Conservation (phyloP, 1,140 invertebrate species). For the honey bee (Apis mellifera) region DNA sequence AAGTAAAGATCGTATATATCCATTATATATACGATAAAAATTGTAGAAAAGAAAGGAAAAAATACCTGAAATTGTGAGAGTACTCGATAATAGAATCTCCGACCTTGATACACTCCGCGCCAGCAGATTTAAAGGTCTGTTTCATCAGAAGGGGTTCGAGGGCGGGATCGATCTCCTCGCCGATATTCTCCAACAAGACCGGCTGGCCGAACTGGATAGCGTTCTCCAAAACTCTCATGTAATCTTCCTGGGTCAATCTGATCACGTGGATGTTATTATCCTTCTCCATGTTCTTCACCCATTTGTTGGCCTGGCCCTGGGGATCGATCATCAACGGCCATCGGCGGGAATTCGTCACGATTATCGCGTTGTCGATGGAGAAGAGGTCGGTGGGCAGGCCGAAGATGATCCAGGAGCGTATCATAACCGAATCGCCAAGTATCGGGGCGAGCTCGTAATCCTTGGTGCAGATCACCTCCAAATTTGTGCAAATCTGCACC, state of each 20-base stretch:
- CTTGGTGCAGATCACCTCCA: slow-evolving; percentile 89
- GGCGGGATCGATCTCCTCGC: slow-evolving; percentile 94
- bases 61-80: slow-evolving; percentile 90
- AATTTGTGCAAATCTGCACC: slow-evolving; percentile 85
- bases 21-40: too few species aligned
- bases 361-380: slow-evolving; percentile 97
- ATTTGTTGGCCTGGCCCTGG: slow-evolving; percentile 96
- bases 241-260: slow-evolving; percentile 90
- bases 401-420: slow-evolving; percentile 94
- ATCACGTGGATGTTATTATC: slow-evolving; percentile 91
- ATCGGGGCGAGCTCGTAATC: slow-evolving; percentile 89
- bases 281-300: slow-evolving; percentile 97
- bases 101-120: slow-evolving; percentile 89
- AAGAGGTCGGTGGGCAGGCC: slow-evolving; percentile 94
- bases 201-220: slow-evolving; percentile 96
- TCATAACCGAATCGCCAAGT: slow-evolving; percentile 93
- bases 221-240: slow-evolving; percentile 93
- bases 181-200: slow-evolving; percentile 92
- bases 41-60: too few species aligned
- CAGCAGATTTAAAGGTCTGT: slow-evolving; percentile 94
- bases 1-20: too few species aligned
- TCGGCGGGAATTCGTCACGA: slow-evolving; percentile 90
- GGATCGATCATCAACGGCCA: slow-evolving; percentile 98
- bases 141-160: slow-evolving; percentile 93
- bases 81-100: slow-evolving; percentile 92